These are phyloP conservation scores for Lithobius niger DNA, from an alignment of 1,140 invertebrate genomes.

Conservation along the genomic window DNA sequence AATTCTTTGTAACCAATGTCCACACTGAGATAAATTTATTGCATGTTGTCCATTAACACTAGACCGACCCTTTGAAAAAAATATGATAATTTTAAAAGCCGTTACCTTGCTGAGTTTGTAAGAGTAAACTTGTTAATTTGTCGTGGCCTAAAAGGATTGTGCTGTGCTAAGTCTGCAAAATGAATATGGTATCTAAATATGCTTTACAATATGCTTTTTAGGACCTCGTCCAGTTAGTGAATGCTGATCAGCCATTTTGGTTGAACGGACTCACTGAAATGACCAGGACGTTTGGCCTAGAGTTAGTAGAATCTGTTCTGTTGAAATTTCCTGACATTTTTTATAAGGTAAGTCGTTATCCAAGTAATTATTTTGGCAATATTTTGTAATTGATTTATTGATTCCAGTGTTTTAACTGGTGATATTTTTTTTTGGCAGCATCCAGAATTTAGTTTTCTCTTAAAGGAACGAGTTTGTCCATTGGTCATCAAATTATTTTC, in stretches of 20 bases:
- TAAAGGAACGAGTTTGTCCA: constrained; percentile 94
- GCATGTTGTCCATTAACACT: too few relatives aligned
- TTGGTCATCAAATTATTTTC: constrained; percentile 96
- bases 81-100: too few relatives aligned
- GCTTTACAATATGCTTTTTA: too few relatives aligned
- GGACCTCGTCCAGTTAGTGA: constrained; percentile 92
- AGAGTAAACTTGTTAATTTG: too few relatives aligned
- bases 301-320: constrained; percentile 84
- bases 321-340: constrained; percentile 84
- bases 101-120: too few relatives aligned
- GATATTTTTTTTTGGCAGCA: constrained; percentile 49
- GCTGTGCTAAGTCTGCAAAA: too few relatives aligned
- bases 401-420: constrained; percentile 11
- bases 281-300: constrained; percentile 90
- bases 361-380: constrained; percentile 5
- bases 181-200: too few relatives aligned
- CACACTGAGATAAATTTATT: too few relatives aligned
- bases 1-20: too few relatives aligned
- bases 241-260: constrained; percentile 92
- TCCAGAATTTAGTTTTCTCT: constrained; percentile 80
- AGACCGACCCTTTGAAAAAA: too few relatives aligned
- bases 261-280: constrained; percentile 90
- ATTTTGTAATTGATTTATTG: constrained; percentile 10
- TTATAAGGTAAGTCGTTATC: constrained; percentile 57
- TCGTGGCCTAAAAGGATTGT: too few relatives aligned